Evolutionary conservation across 2,888 invertebrate species (phyloP), one percentile per base, ranked within the genome.

Genomic region (Coenonympha arcania): DNA sequence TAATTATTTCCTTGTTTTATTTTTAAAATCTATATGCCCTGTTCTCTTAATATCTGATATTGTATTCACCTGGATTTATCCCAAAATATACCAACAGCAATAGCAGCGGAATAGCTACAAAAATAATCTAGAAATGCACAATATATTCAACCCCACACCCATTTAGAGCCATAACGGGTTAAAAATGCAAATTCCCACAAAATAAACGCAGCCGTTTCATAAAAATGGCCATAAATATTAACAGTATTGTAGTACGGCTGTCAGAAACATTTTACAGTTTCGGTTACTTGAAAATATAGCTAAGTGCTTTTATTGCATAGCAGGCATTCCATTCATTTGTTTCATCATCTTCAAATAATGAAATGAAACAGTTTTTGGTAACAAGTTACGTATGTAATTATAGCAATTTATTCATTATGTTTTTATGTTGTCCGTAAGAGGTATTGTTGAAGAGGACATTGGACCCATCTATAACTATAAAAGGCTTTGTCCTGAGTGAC

Each of bases 81-180:
- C 6, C 11, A 19, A 36, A 19, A 36, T 15, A 16, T 9, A 33
- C 15, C 13, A 31, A 31, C n/a, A n/a, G n/a, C n/a, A n/a, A n/a
- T n/a, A n/a, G n/a, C n/a, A n/a, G n/a, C n/a, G n/a, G n/a, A n/a
- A n/a, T 26, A 9, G 15, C 9, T 47, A 37, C 19, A 19, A 45
- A 36, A 36, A 39, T 30, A 30, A 40, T 20, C 39, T 16, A 13
- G 15, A 40, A 24, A 20, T 16, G 36, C 42, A 37, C 41, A 42
- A 49, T 33, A 41, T 31, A 48, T 49, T 42, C 44, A 34, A 36
- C 19, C 24, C 44, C 24, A 31, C 52, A 19, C 52, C 45, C 45
- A 45, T 49, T 53, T 49, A 41, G 49, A 41, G 41, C 45, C 22
- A 15, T 53, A 53, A 53, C 42, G 52, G 31, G 37, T 53, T 49